A percentile compares a stretch with the other conserved stretches of the same genome.
These are phyloP conservation scores for Drosophila monieri DNA, from an alignment of 2,888 invertebrate genomes.

Conservation along the genomic window DNA sequence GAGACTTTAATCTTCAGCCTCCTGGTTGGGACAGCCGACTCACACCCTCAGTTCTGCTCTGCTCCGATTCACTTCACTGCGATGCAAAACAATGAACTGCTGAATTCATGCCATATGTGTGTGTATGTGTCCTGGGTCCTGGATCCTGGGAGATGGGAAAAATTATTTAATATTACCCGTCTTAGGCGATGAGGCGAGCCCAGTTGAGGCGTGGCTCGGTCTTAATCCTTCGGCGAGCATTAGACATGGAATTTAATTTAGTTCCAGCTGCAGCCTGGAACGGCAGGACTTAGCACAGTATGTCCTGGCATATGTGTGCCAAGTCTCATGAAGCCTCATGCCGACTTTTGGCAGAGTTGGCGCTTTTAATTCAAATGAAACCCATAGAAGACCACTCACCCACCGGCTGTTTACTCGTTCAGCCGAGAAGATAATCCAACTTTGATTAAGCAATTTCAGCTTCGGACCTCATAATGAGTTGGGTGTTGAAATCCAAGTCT, in stretches of 20 bases:
- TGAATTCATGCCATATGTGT: constrained; percentile 78
- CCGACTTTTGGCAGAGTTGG: constrained; percentile 58
- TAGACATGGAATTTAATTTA: constrained; percentile 82
- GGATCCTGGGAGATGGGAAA: constrained; percentile 52
- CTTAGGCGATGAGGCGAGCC: constrained; percentile 53
- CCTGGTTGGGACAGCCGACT: constrained; percentile 48
- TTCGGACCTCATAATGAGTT: constrained; percentile 58
- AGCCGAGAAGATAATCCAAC: constrained; percentile 80
- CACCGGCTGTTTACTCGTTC: constrained; percentile 50
- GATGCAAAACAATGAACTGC: constrained; percentile 73
- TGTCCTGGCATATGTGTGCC: constrained; percentile 38
- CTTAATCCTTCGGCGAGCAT: constrained; percentile 76
- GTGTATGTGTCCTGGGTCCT: constrained; percentile 33
- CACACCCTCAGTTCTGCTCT: constrained; percentile 20
- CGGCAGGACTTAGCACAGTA: constrained; percentile 1
- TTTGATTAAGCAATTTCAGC: constrained; percentile 82
- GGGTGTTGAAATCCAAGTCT: constrained; percentile 80
- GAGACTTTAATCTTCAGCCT: constrained; percentile 83
- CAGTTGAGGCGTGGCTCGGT: constrained; percentile 68
- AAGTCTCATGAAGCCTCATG: constrained; percentile 53
- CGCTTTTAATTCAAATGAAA: constrained; percentile 77
- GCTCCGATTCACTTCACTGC: constrained; percentile 49
- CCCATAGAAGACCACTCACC: constrained; percentile 50
- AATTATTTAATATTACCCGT: constrained; percentile 76
- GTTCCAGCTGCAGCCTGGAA: constrained; percentile 47